Evolutionary conservation across 2,797 vertebrate genomes (phyloP).

Genomic region (Urocyon cinereoargenteus): DNA sequence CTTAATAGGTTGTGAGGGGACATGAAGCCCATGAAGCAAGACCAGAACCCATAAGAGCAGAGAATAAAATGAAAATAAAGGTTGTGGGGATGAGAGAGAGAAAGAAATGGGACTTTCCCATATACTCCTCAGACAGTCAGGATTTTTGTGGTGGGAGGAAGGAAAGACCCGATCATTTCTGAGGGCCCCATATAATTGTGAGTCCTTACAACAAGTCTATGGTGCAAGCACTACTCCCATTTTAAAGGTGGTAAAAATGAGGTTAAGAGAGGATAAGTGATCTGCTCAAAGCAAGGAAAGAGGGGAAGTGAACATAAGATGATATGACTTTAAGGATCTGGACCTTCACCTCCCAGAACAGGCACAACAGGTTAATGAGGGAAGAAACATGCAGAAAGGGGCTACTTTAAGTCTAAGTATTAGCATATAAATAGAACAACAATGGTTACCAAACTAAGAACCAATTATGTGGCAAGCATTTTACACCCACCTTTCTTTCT

Average conservation of each 20-base stretch:
- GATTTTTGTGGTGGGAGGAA: neutral
- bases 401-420: neutral
- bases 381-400: neutral
- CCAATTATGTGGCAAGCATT: neutral
- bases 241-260: neutral
- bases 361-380: neutral
- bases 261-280: neutral
- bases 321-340: neutral
- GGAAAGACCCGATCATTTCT: neutral
- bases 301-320: neutral
- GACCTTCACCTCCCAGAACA: neutral
- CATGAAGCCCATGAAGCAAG: neutral
- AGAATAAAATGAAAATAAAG: neutral
- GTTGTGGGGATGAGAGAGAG: neutral
- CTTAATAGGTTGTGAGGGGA: slow-evolving; percentile 1
- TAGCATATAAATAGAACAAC: neutral
- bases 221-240: neutral
- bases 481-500: too few relatives aligned
- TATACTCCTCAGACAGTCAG: neutral
- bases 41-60: neutral
- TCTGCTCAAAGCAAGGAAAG: neutral
- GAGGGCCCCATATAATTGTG: neutral
- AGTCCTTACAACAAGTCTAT: neutral
- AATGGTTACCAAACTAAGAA: neutral
- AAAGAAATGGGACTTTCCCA: neutral